Evolutionary conservation across 2,888 invertebrate species (phyloP), one percentile per base, ranked within the genome.

Genomic region (Anoplius nigerrimus): DNA sequence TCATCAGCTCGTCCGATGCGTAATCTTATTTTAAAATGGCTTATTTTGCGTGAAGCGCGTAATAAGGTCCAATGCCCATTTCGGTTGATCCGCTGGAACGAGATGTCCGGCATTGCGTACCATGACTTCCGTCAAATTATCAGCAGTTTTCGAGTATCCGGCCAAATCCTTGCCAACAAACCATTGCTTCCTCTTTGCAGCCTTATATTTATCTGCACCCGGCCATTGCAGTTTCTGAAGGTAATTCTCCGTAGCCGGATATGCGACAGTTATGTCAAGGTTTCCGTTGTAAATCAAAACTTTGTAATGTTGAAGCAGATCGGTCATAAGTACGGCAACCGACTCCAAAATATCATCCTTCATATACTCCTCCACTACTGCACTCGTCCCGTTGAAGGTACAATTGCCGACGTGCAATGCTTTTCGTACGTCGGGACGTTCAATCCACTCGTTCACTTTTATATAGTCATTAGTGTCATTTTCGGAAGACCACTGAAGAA

Each of bases 241-340:
- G 87, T 95, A 97, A 84, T 94, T 94, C 20, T 94, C 91, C 0
- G 97, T 97, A 58, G 95, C 86, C 0, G 97, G 96, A 88, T 96
- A 96, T 0, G 97, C 96, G 0, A 97, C 95, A 73, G 97, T 96
- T 15, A 98, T 94, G 87, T 98, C 98, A 74, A 98, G 87, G 85
- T 98, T 97, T 0, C 98, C 98, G 85, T 94, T 97, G 87, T 97
- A 98, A 69, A 97, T 91, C 53, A 97, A 91, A 16, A 96, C 92
- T 86, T 91, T 90, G 82, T 94, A 95, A 78, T 92, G 89, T 45
- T 92, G 90, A 0, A 95, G 84, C 0, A 96, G 89, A 78, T 93
- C 93, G 0, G 92, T 90, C 63, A 96, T 90, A 92, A 93, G 93
- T 0, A 92, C 92, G 5, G 95, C 94, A 6, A 96, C 93, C 0